phyloP scores from a whole-genome alignment of 2,113 vertebrate genomes.

The Labeo catla region DNA sequence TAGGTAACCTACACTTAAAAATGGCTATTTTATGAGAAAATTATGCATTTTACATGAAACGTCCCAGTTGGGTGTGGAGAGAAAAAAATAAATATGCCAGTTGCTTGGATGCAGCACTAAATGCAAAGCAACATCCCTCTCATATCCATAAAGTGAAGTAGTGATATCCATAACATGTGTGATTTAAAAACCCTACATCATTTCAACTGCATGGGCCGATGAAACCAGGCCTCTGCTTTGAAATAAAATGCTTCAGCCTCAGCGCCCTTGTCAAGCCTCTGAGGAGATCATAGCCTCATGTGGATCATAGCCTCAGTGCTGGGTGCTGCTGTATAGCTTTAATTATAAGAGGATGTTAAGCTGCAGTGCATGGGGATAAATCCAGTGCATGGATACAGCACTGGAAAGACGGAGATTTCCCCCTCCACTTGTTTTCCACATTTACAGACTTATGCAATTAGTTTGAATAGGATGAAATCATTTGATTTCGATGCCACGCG shows the following conservation, averaged over 20 bases:
- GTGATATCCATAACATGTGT: not conserved
- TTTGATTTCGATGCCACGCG: slow-evolving; percentile 11
- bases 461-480: not conserved
- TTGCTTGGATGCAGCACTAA: slow-evolving; percentile 9
- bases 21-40: not conserved
- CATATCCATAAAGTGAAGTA: not conserved
- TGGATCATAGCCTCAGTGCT: slow-evolving; percentile 32
- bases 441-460: not conserved
- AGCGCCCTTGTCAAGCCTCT: slow-evolving; percentile 25
- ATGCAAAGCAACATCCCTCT: not conserved
- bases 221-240: slow-evolving; percentile 10
- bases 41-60: not conserved
- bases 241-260: not conserved
- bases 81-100: not conserved
- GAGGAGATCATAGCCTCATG: slow-evolving; percentile 35
- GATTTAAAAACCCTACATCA: not conserved
- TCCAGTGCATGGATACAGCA: slow-evolving; percentile 14
- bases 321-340: slow-evolving; percentile 38
- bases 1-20: not conserved
- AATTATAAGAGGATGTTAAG: slow-evolving; percentile 41
- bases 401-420: slow-evolving; percentile 4
- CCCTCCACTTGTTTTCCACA: not conserved
- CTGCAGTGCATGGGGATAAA: slow-evolving; percentile 32
- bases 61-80: slow-evolving; percentile 6
- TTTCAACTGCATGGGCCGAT: not conserved